Evolutionary conservation across 2,797 vertebrate genomes (phyloP), one percentile per base, ranked within the genome.

Genomic region (Rachycentron canadum): DNA sequence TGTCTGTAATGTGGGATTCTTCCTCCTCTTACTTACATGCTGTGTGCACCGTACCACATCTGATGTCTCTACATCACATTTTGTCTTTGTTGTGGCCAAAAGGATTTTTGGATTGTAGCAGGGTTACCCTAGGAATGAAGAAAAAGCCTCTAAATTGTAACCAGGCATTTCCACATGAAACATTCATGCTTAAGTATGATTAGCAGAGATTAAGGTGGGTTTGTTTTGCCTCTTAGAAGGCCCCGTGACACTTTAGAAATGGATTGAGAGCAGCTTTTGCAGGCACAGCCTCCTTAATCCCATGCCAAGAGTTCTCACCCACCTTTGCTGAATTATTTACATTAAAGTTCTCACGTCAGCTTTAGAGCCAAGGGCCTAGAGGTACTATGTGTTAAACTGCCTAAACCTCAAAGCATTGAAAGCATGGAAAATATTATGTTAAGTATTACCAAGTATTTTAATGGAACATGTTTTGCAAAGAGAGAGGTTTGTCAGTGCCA

Each of bases 161-260:
- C 91, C 88, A 89, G 89, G 85, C 91, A 79, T 93, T 93, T 93
- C 86, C 88, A 92, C 92, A 93, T 91, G 90, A 94, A 93, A 92
- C 91, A 92, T 90, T 92, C 88, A 88, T 86, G 91, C 93, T 93
- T 93, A 92, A 93, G 92, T 92, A 64, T 88, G 93, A 94, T 94
- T 93, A 93, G 90, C 81, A 79, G 86, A 93, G 94, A 93, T 94
- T 93, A 93, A 91, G 87, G 90, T 91, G 88, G 88, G 92, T 89
- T 91, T 94, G 91, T 93, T 91, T 93, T 89, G 88, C 91, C 86
- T 92, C 89, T 92, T 86, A 86, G 79, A 91, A 79, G 83, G 76
- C 88, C 90, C 90, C 69, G 82, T 92, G 88, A 94, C 93, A 90
- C 89, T 94, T 91, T 91, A 76, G 86, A 90, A 93, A 93, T 86